Percentiles rank a stretch among this genome's conserved stretches.
Conservation (phyloP, 2,888 invertebrate species). For the Agrotis puta region DNA sequence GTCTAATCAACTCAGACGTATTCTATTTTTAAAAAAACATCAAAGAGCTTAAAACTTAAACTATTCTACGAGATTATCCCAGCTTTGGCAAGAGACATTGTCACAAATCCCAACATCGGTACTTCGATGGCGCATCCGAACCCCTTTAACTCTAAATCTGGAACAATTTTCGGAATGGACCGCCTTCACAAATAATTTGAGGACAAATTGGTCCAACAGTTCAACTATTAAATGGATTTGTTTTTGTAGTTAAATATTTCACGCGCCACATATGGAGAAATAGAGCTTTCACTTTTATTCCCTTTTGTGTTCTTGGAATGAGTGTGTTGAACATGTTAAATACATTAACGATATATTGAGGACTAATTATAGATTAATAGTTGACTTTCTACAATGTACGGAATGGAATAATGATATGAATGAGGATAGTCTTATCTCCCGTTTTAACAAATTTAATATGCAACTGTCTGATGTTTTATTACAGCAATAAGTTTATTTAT, state of each 20-base stretch:
- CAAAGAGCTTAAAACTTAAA: neutral
- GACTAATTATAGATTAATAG: slow-evolving; percentile 3
- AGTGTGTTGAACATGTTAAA: slow-evolving; percentile 46
- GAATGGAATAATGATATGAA: neutral
- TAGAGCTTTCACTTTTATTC: slow-evolving; percentile 45
- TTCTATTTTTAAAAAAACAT: neutral
- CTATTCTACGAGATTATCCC: slow-evolving; percentile 74
- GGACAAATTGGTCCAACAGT: slow-evolving; percentile 85
- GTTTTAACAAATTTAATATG: neutral
- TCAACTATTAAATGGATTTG: slow-evolving; percentile 80
- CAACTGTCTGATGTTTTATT: neutral
- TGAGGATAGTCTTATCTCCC: neutral
- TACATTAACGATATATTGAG: slow-evolving; percentile 44
- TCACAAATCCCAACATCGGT: slow-evolving; percentile 78
- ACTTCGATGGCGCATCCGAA: slow-evolving; percentile 75
- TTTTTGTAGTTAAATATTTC: slow-evolving; percentile 71
- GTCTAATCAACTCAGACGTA: too few species aligned
- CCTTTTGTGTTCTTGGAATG: slow-evolving; percentile 55
- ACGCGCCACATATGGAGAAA: slow-evolving; percentile 52
- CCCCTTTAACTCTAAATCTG: slow-evolving; percentile 88
- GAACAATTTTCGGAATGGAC: slow-evolving; percentile 87
- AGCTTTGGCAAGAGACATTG: slow-evolving; percentile 71
- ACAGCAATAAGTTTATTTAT: neutral
- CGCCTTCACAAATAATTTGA: slow-evolving; percentile 87
- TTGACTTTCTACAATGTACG: neutral